phyloP scores from a whole-genome alignment of 1,140 invertebrate genomes.

The Papilio glaucus region DNA sequence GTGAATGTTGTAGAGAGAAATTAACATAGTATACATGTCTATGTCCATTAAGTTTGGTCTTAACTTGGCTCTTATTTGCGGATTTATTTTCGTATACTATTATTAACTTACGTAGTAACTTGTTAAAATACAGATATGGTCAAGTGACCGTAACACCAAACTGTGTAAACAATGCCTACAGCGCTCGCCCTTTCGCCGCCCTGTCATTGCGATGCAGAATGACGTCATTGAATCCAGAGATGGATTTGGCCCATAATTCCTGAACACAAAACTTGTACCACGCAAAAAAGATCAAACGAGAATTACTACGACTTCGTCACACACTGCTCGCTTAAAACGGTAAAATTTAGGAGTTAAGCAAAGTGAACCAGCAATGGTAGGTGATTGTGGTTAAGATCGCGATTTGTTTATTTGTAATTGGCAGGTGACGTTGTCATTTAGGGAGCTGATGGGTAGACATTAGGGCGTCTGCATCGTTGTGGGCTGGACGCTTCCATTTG shows the following conservation, averaged over 20 bases:
- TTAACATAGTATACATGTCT: too few relatives aligned
- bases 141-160: constrained; percentile 48
- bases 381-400: neutral
- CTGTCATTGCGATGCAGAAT: constrained; percentile 76
- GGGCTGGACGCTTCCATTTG: constrained; percentile 68
- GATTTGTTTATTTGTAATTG: constrained; percentile 56
- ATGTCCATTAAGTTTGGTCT: too few relatives aligned
- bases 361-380: constrained; percentile 51
- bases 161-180: constrained; percentile 66
- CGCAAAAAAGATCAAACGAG: constrained; percentile 19
- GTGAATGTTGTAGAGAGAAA: too few relatives aligned
- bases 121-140: constrained; percentile 8
- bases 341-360: neutral
- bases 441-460: constrained; percentile 76
- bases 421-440: constrained; percentile 77
- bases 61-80: too few relatives aligned
- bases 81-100: too few relatives aligned
- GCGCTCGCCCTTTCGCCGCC: constrained; percentile 65
- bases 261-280: constrained; percentile 60
- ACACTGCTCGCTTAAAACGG: constrained; percentile 45
- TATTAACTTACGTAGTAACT: neutral
- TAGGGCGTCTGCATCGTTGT: constrained; percentile 75
- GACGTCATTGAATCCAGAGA: constrained; percentile 78
- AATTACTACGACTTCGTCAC: constrained; percentile 26
- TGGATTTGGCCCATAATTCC: constrained; percentile 78